These are phyloP conservation scores for Glyptemys insculpta DNA, from an alignment of 2,797 vertebrate species.

Conservation along the genomic window DNA sequence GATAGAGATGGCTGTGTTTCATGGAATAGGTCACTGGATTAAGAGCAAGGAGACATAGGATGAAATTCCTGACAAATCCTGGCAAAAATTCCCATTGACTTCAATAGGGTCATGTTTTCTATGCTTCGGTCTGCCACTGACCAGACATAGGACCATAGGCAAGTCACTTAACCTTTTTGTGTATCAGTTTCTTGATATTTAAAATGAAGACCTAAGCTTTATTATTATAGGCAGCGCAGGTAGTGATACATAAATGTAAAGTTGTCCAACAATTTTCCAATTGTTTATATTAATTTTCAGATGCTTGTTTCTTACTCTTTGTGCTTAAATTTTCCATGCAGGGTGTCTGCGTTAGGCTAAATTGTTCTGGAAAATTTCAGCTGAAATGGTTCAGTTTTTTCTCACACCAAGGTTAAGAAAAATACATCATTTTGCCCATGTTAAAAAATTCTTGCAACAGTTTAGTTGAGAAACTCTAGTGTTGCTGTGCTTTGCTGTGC, in stretches of 20 bases:
- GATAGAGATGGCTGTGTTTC: neutral
- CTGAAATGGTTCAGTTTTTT: neutral
- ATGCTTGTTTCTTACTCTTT: neutral
- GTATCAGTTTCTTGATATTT: neutral
- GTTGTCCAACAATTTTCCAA: slow-evolving; percentile 2
- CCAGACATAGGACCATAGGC: neutral
- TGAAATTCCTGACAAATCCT: neutral
- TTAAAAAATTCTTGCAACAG: neutral
- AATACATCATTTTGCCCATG: neutral
- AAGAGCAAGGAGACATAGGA: neutral
- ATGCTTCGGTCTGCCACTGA: neutral
- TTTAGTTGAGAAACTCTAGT: neutral
- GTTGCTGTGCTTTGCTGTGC: neutral
- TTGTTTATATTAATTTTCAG: neutral
- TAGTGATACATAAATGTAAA: neutral
- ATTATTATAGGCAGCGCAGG: neutral
- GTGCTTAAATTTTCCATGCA: neutral
- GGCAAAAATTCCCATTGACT: neutral
- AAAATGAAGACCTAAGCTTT: neutral
- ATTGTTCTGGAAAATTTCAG: slow-evolving; percentile 14
- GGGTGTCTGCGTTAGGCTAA: neutral
- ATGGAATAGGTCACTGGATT: neutral
- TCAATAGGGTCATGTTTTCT: neutral
- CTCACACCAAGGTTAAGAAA: neutral
- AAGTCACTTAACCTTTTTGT: neutral